Evolutionary conservation across 2,113 vertebrate species (phyloP).

Genomic region (Hymenochirus boettgeri): DNA sequence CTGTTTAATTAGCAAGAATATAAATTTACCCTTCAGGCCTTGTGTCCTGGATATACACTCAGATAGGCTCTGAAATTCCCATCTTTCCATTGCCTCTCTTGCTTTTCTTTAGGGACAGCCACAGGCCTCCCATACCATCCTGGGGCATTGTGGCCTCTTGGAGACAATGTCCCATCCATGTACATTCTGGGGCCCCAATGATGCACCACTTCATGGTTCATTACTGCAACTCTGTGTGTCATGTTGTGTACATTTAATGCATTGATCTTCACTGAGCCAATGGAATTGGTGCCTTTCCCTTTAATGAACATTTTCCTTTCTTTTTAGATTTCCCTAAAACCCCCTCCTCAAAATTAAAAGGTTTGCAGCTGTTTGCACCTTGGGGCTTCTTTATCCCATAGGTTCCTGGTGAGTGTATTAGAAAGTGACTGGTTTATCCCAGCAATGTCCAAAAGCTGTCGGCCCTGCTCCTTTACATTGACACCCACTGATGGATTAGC

Average conservation of each 20-base stretch:
- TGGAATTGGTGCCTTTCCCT: accelerated
- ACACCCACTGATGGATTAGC: not conserved
- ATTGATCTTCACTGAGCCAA: accelerated
- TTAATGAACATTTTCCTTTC: accelerated
- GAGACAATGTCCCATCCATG: conserved; percentile 71
- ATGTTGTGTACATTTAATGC: not conserved
- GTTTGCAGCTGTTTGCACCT: not conserved
- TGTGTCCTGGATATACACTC: conserved; percentile 84
- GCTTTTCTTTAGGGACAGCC: conserved; percentile 60
- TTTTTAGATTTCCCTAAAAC: not conserved
- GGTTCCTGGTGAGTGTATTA: conserved; percentile 27
- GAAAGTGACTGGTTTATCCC: not conserved
- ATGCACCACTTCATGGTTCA: not conserved
- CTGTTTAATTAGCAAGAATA: too few relatives aligned
- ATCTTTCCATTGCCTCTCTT: conserved; percentile 81
- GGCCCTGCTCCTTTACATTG: not conserved
- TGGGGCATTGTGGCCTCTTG: conserved; percentile 69
- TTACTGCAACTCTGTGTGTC: too few relatives aligned
- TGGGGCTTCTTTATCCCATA: conserved; percentile 10
- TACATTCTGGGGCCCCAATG: conserved; percentile 54
- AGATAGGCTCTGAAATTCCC: conserved; percentile 93
- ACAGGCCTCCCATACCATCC: conserved; percentile 84
- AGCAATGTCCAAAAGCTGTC: not conserved
- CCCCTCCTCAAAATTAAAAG: not conserved
- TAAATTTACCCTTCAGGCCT: conserved; percentile 81